phyloP scores from a whole-genome alignment of 1,140 invertebrate species.

The Parapsyche elsis region DNA sequence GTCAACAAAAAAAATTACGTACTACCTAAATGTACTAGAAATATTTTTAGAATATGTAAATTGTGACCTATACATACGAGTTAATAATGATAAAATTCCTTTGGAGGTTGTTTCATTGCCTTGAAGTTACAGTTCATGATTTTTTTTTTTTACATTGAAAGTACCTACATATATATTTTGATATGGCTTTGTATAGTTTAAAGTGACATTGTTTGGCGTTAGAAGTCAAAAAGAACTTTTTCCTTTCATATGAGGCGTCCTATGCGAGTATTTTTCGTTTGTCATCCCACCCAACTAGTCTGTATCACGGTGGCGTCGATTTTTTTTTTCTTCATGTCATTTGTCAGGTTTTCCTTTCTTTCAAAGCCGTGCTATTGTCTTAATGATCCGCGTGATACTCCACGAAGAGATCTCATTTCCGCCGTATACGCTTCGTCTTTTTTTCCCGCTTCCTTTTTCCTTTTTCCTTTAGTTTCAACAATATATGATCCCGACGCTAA shows the following conservation, averaged over 20 bases:
- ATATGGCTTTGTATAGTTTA: neutral
- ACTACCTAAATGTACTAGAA: no score
- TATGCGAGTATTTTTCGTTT: neutral
- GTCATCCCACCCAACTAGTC: neutral
- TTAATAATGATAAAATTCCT: no score
- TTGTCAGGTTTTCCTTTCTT: constrained; percentile 16
- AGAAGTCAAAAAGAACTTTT: no score
- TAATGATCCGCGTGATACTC: constrained; percentile 33
- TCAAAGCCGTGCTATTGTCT: constrained; percentile 10
- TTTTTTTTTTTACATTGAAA: no score
- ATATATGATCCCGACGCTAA: neutral
- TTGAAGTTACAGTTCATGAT: no score
- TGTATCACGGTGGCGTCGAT: neutral
- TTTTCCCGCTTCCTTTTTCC: neutral
- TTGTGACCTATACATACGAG: no score
- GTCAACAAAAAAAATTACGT: no score
- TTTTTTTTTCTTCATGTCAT: neutral
- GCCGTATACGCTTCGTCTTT: neutral
- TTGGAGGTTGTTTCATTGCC: no score
- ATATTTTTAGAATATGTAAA: no score
- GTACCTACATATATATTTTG: no score
- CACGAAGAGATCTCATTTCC: constrained; percentile 30
- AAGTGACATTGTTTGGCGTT: neutral
- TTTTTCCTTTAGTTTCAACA: constrained; percentile 2
- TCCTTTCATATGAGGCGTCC: no score